Evolutionary conservation across 1,140 invertebrate genomes (phyloP), one percentile per base, ranked within the genome.

Genomic region (Periplaneta americana): DNA sequence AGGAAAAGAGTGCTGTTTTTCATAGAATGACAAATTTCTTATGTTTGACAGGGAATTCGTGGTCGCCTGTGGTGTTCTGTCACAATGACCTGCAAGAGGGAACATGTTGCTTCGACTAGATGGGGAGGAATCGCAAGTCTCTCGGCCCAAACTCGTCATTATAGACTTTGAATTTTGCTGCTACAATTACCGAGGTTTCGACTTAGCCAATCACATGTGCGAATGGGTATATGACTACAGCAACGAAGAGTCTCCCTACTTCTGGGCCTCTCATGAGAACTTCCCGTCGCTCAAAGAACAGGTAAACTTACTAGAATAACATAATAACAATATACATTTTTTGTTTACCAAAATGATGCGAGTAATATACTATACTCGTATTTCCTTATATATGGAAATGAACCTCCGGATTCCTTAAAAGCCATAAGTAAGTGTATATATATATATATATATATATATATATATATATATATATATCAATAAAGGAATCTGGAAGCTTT

Each of bases 81-180:
- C 98, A 99, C 88, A 99, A 99, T 88, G 98, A 99, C 87, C 90
- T 99, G 87, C 98, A 99, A 88, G 97, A 98, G 91, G 98, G 98
- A 93, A 91, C 85, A 90, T 91, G 82, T 84, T 91, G 8, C 35
- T 81, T 2, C 37, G 74, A 35, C 28, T 33, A 9, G 74, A 78
- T 15, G 35, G 37, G 9, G 28, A 22, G 0, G 15, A 57, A 18
- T 34, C 75, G 17, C 36, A 33, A 74, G n/a, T 32, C 37, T 32
- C 78, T 2, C 34, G 36, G 18, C 33, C 18, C 32, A 37, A 79
- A 13, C 37, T 96, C 34, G 93, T 95, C 22, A 90, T 97, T 34
- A 97, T 97, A 86, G 97, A 98, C 87, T 98, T 96, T 88, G 97
- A 98, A 88, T 98, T 98, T 86, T 97, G 96, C 87, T 95, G 96